Evolutionary conservation across 2,888 invertebrate species (phyloP).

Genomic region (Drosophila robusta): DNA sequence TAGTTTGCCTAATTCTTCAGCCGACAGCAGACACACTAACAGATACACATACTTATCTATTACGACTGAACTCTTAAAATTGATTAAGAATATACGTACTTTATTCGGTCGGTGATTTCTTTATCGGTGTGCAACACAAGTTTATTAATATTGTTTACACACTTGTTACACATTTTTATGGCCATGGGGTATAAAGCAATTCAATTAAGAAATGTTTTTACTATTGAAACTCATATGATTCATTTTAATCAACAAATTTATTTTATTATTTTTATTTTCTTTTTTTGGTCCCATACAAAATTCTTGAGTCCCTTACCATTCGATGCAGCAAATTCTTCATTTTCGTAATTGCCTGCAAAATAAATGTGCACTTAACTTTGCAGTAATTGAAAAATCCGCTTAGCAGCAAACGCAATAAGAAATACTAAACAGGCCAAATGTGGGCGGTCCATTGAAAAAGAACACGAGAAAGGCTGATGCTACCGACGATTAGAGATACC

Average conservation of each 20-base stretch:
- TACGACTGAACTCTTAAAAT: no score
- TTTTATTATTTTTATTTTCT: not conserved
- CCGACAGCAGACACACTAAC: no score
- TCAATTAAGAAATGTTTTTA: not conserved
- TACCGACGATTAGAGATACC: slow-evolving; percentile 50
- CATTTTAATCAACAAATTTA: slow-evolving; percentile 6
- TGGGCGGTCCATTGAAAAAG: slow-evolving; percentile 51
- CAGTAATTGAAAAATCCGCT: slow-evolving; percentile 64
- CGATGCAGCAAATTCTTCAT: slow-evolving; percentile 57
- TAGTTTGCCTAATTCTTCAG: no score
- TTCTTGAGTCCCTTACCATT: slow-evolving; percentile 13
- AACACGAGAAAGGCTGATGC: slow-evolving; percentile 41
- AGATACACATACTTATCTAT: no score
- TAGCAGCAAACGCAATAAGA: slow-evolving; percentile 39
- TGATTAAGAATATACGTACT: no score
- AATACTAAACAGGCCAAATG: slow-evolving; percentile 33
- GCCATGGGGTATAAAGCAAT: not conserved
- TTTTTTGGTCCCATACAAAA: slow-evolving; percentile 7
- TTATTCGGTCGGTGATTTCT: no score
- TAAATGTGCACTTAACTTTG: slow-evolving; percentile 48
- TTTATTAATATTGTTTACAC: not conserved
- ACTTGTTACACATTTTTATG: not conserved
- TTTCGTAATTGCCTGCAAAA: slow-evolving; percentile 54
- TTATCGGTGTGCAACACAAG: not conserved
- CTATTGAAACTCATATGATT: not conserved